Conservation (phyloP, 2,113 vertebrate genomes). For the Aldabrachelys gigantea region DNA sequence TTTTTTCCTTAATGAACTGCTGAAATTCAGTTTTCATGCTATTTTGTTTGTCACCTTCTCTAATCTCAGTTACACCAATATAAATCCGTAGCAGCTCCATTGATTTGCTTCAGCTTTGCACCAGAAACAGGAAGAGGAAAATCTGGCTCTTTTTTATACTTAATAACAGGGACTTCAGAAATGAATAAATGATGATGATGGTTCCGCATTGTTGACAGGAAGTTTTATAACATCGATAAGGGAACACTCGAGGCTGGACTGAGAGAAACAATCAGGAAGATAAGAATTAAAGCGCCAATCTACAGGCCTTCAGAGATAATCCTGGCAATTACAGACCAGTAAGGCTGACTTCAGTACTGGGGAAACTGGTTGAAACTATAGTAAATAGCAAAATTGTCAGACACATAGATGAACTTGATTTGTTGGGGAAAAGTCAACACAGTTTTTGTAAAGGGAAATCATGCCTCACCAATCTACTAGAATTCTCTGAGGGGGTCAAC, state of each 20-base stretch:
- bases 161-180: not conserved
- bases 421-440: too few species aligned
- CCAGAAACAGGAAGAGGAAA: not conserved
- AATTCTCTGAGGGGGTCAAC: too few species aligned
- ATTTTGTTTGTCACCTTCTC: not conserved
- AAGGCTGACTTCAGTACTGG: too few species aligned
- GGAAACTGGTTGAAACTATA: too few species aligned
- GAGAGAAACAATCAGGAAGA: constrained; percentile 55
- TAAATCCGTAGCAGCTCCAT: not conserved
- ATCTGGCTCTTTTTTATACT: not conserved
- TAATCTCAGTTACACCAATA: not conserved
- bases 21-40: not conserved
- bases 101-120: not conserved
- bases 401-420: too few species aligned
- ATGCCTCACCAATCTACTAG: too few species aligned
- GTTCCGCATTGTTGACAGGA: not conserved
- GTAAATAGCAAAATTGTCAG: too few species aligned
- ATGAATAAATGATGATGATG: not conserved
- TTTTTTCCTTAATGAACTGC: not conserved
- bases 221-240: not conserved
- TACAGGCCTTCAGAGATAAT: not conserved
- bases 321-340: too few species aligned
- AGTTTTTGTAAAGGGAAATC: too few species aligned
- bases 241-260: not conserved
- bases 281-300: constrained; percentile 42